Conservation (phyloP, 2,797 vertebrate genomes). For the Squalus acanthias region DNA sequence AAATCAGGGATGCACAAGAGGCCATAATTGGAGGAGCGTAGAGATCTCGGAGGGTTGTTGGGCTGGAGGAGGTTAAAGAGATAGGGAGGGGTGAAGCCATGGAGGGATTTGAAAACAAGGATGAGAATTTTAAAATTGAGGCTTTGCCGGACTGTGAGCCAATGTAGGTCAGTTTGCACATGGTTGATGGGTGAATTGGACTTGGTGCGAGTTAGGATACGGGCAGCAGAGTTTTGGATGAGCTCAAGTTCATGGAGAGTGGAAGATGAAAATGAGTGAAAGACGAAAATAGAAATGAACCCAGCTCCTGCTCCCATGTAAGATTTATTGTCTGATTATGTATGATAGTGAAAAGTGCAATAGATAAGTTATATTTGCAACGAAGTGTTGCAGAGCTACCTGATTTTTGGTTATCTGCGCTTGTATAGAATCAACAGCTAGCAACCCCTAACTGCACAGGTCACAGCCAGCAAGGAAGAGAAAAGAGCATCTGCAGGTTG, state of each 20-base stretch:
- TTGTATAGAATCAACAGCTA: neutral
- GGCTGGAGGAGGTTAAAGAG: neutral
- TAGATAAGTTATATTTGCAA: neutral
- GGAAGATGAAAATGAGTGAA: neutral
- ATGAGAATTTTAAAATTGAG: neutral
- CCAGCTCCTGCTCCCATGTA: neutral
- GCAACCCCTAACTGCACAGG: neutral
- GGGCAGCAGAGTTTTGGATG: neutral
- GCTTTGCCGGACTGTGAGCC: neutral
- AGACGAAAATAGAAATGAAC: neutral
- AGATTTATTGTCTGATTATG: neutral
- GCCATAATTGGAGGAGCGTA: neutral
- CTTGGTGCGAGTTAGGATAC: neutral
- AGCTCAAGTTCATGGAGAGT: neutral
- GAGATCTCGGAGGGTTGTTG: neutral
- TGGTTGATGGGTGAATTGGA: neutral
- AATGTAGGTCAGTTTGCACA: too few relatives aligned
- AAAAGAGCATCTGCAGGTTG: neutral
- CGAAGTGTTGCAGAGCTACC: neutral
- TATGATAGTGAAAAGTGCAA: neutral
- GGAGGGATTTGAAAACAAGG: neutral
- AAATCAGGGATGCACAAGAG: neutral
- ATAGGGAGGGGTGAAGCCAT: neutral
- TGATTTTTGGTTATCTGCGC: neutral
- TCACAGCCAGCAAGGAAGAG: neutral